Base-by-base conservation (phyloP, 1,140 invertebrate species). In the Brachionus angularis region DNA sequence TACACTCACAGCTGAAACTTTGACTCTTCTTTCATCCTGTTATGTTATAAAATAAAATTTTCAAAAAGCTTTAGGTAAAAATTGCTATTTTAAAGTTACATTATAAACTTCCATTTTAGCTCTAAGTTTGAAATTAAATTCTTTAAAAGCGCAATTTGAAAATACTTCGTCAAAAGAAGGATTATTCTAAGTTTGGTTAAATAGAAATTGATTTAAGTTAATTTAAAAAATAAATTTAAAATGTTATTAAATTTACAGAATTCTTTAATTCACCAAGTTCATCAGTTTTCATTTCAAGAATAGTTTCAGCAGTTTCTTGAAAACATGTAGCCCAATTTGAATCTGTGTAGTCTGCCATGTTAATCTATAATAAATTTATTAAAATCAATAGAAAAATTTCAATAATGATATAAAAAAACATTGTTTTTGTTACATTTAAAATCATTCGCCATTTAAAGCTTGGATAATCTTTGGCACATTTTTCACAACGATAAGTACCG, bases 401-500 rank as follows among this genome's bases (percentile, higher is more conserved):
- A 4, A 31, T 34, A n/a, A 10, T 16, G 25, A 73, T 31, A 70
- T 72, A 52, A 16, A 72, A 46, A 14, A 58, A 36, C 18, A 25
- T 67, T 23, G 55, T 62, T 31, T 36, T 74, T 86, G 86, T 86
- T 82, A 93, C 90, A 73, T 82, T 85, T 14, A 90, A 79, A 49
- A 97, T 84, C 72, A 96, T 80, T 47, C 93, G 85, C 82, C 91
- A 93, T 75, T 90, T 91, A 77, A 88, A 97, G 74, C 89, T 88
- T 0, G 88, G 86, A 78, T 86, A 91, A 72, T 91, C 89, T 49
- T 86, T 84, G 73, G 88, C 86, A 79, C 95, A 98, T 80, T 96
- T 96, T 79, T 98, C 95, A 80, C 96, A 98, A 72, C 91, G 85
- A 78, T 87, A 98, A 74, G 88, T 84, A 5, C 89, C 90, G 79